These are phyloP conservation scores for Phrynosoma platyrhinos DNA, from an alignment of 2,113 vertebrate genomes.

Conservation along the genomic window DNA sequence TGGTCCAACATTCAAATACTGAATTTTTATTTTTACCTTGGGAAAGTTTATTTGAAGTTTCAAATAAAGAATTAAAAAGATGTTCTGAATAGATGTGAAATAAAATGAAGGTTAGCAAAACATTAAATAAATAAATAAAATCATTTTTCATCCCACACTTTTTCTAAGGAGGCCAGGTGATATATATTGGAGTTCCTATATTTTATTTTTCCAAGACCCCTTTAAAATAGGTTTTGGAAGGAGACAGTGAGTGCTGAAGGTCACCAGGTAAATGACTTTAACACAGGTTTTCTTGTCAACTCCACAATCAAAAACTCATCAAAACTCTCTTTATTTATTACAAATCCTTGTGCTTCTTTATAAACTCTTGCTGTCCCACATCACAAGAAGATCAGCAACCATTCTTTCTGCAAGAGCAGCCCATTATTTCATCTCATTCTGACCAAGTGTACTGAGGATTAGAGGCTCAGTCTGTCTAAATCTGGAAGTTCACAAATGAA, in stretches of 20 bases:
- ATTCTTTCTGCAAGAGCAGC: not conserved
- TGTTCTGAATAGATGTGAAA: not conserved
- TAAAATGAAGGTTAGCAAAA: not conserved
- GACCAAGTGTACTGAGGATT: constrained; percentile 44
- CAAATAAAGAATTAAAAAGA: not conserved
- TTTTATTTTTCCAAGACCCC: not conserved
- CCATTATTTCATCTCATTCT: constrained; percentile 50
- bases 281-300: not conserved
- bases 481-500: not conserved
- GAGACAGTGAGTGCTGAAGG: not conserved
- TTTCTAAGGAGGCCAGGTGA: not conserved
- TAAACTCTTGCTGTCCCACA: not conserved
- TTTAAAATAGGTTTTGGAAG: not conserved
- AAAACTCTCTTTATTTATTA: no score
- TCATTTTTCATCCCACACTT: not conserved
- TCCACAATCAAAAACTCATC: not conserved
- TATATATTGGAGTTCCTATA: not conserved
- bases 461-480: constrained; percentile 8
- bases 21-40: not conserved
- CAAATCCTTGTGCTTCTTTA: not conserved
- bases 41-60: not conserved
- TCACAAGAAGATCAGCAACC: not conserved
- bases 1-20: no score
- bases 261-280: not conserved
- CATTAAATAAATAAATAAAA: no score